Percentiles rank a stretch among this genome's conserved stretches.
These are phyloP conservation scores for Rhincodon typus DNA, from an alignment of 2,797 vertebrate genomes.

Conservation along the genomic window DNA sequence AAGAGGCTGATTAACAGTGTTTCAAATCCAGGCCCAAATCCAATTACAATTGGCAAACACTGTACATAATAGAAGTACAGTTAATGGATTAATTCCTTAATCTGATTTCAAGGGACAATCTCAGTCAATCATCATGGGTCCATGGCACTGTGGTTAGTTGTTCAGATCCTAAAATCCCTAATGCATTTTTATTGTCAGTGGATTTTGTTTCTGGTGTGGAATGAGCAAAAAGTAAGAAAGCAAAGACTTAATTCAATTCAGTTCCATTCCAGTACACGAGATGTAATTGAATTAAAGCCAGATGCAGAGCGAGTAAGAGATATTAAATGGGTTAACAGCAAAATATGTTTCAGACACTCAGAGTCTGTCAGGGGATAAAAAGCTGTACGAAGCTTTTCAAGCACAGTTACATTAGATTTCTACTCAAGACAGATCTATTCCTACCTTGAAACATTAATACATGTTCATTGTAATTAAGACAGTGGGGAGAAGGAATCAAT, in stretches of 20 bases:
- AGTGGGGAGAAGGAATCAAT: not conserved
- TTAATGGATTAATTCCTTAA: constrained; percentile 29
- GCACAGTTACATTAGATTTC: not conserved
- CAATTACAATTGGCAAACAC: constrained; percentile 29
- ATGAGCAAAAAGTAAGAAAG: not conserved
- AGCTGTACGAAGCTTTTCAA: not conserved
- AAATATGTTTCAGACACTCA: not conserved
- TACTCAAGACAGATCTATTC: not conserved
- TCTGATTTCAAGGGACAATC: constrained; percentile 17
- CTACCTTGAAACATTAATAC: not conserved
- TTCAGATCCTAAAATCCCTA: not conserved
- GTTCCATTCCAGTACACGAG: not conserved
- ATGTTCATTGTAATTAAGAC: not conserved
- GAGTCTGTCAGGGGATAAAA: not conserved
- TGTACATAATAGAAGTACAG: constrained; percentile 2
- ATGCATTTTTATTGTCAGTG: not conserved
- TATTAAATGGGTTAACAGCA: constrained; percentile 4
- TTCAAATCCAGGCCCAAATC: not conserved
- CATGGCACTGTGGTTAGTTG: not conserved
- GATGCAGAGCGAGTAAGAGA: not conserved
- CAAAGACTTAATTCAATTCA: constrained; percentile 6
- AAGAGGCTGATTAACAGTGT: constrained; percentile 12
- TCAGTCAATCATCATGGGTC: not conserved
- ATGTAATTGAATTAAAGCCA: not conserved
- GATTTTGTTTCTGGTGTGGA: constrained; percentile 16